Base-by-base conservation (phyloP, 92 coral and sea anemone species). In the Zoanthus sociatus region DNA sequence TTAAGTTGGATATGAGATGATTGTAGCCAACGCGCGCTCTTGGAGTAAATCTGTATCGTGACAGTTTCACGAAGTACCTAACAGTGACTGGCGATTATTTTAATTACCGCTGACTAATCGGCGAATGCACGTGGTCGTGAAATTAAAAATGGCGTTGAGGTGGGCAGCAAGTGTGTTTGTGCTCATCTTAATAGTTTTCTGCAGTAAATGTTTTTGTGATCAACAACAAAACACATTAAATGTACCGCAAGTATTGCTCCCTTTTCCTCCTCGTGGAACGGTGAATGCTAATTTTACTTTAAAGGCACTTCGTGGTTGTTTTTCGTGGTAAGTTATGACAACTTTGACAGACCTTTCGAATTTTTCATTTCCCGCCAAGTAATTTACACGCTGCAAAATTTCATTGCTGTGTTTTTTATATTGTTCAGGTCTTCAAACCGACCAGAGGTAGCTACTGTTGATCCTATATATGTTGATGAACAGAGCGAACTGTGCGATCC, bases 231-330 rank as follows among this genome's bases (percentile, higher is more conserved):
- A 92, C 77, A 86, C 96, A 10, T 91, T 97, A 30, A 97, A 97
- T 74, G 94, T 97, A 66, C 94, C 98, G 7, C 94, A 91, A 70
- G 90, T 97, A 7, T 88, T 97, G 60, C 79, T 97, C 42, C 98
- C 99, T 7, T 97, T 93, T 86, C 92, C 90, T 9, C 94, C 99
- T n/a, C 93, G 92, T 64, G 99, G 99, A 14, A 90, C 99, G 8
- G 95, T 90, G 12, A 91, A 96, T 66, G 98, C 92, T 9, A 97
- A 95, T 89, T 97, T 97, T 72, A 92, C 98, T 10, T 82, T 97
- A 6, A 92, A 93, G 89, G 99, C 98, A 9, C 83, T 90, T 53
- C 95, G 94, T 55, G 99, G 99, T 0, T 97, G 99, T 73, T 97
- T 90, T 70, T 61, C 92, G 26, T 97, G 99, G 99, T 95, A 67